Evolutionary conservation across 2,888 invertebrate species (phyloP), one percentile per base, ranked within the genome.

Genomic region (Protophormia terraenovae): DNA sequence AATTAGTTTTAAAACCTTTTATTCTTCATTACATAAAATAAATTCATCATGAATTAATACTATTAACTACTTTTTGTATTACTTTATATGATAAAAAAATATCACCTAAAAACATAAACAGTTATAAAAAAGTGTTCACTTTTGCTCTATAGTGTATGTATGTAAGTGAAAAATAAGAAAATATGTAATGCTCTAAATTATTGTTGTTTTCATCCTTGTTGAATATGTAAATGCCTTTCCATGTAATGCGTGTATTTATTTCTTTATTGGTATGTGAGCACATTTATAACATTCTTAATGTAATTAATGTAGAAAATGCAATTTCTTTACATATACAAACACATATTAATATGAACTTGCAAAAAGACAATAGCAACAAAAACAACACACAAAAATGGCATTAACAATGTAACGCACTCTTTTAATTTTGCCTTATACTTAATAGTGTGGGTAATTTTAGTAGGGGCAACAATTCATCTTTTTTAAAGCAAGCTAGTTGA

Each of bases 221-320:
- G 12, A 12, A 2, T 53, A 27, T 2, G 14, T 14, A 24, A 16
- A 27, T 16, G 7, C 12, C 12, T 22, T 32, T 10, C 7, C 19
- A 32, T 45, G 32, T 53, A 19, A 3, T 58, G 58, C 2, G 5
- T 45, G 14, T 19, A 47, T 22, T n/a, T 22, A 22, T 66, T 19
- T 4, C 4, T 38, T 55, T 16, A 7, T 22, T 32, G 5, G 22
- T 32, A 10, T 60, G 10, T 50, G n/a, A 62, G 45, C 45, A 72
- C 66, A 72, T 73, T 58, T 75, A 47, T 19, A 73, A 67, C 58
- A 67, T 81, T 50, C 67, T 75, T 67, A 32, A 75, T 75, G 50
- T 67, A 69, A 75, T 81, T 81, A 75, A 69, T 75, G 67, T 22
- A 58, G 16, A 67, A 67, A 80, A 47, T 75, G 73, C 73, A 73